phyloP scores from a whole-genome alignment of 2,797 vertebrate genomes.

The Catharus ustulatus region DNA sequence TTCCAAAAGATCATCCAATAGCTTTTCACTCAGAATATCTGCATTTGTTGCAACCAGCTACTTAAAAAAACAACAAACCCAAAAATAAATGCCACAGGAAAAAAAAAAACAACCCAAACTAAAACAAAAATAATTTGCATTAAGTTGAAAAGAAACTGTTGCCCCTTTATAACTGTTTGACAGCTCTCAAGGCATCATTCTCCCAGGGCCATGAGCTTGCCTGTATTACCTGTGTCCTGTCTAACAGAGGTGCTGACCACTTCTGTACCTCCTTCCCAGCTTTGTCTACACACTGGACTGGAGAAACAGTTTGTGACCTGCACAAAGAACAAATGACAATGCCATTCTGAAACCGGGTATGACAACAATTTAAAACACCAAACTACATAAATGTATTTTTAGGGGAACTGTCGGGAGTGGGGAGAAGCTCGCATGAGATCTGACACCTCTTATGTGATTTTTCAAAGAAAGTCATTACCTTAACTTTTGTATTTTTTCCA shows the following conservation, averaged over 20 bases:
- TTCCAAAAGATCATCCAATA: slow-evolving; percentile 78
- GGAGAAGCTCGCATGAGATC: neutral
- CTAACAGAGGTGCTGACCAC: slow-evolving; percentile 74
- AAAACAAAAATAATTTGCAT: neutral
- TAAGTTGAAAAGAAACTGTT: neutral
- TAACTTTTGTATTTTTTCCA: slow-evolving; percentile 68
- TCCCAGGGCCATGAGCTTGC: neutral
- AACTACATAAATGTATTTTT: neutral
- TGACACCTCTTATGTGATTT: neutral
- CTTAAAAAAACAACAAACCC: neutral
- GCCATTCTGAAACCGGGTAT: neutral
- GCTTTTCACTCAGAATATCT: slow-evolving; percentile 67
- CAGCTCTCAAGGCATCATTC: neutral
- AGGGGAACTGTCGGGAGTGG: neutral
- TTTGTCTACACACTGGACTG: slow-evolving; percentile 73
- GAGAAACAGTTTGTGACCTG: slow-evolving; percentile 76
- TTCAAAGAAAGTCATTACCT: slow-evolving; percentile 63
- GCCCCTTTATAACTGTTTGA: neutral
- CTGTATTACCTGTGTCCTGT: slow-evolving; percentile 79
- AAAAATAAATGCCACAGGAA: neutral
- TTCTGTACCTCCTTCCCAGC: slow-evolving; percentile 74
- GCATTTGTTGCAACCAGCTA: slow-evolving; percentile 69
- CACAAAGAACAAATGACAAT: neutral
- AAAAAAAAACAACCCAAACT: neutral
- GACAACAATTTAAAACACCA: neutral